Evolutionary conservation across 2,888 invertebrate species (phyloP), one percentile per base, ranked within the genome.

Genomic region (Drosophila flavopinicola): DNA sequence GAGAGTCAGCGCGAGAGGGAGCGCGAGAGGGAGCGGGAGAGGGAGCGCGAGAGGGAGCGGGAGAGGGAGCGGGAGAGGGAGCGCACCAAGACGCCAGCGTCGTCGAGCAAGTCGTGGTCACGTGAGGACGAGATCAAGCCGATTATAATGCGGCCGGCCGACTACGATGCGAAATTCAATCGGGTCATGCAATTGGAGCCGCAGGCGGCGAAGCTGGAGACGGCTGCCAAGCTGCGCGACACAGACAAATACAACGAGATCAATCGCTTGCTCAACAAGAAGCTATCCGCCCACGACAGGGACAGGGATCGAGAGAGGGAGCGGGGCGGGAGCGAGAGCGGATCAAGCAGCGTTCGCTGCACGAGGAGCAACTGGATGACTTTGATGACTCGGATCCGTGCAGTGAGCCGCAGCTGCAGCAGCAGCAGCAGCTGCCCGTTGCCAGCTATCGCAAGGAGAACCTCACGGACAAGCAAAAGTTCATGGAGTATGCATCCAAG

Each of bases 401-500:
- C 33, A 83, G 65, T 1, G 78, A 88, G 38, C 79, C 80, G 20
- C 58, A 63, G 15, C 63, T 63, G 30, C 67, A 88, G 38, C 79
- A 78, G 20, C 58, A 63, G 15, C 63, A 65, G 30, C 67, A 60
- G 48, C 44, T 17, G n/a, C 44, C 51, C 3, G 7, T 32, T 3
- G 41, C 45, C 1, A 71, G 70, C 32, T 89, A 89, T 39, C 90
- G 88, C 66, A 90, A 90, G 48, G 90, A 90, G 64, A 91, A 91
- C 69, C 83, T 91, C 25, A 91, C 91, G 1, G 91, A 91, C 51
- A 91, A 90, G 61, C 91, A 91, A 23, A 91, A 91, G 57, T 91
- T 90, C 68, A 87, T 90, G 68, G 90, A 91, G 52, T 90, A 90
- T 58, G 84, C 84, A 3, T 73, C 84, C 5, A 85, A 88, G 38